Conservation (phyloP, 2,797 vertebrate species). For the Paratrypauchen microcephalus region DNA sequence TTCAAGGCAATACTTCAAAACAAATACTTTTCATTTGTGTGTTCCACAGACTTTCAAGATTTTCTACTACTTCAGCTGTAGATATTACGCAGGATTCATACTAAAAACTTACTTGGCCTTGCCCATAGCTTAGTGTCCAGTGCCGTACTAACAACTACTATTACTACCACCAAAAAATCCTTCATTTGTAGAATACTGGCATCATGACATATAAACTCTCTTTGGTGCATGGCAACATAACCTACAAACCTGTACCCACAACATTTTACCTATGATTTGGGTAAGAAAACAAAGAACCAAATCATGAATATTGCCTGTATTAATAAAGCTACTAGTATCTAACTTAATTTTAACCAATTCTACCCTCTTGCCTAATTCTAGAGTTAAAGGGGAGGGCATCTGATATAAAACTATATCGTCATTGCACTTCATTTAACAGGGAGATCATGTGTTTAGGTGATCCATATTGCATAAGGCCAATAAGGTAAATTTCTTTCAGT, state of each 20-base stretch:
- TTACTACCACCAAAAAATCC: slow-evolving; percentile 56
- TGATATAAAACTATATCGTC: neutral
- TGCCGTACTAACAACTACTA: slow-evolving; percentile 32
- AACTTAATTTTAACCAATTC: neutral
- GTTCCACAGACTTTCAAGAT: slow-evolving; percentile 1
- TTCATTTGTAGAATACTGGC: slow-evolving; percentile 50
- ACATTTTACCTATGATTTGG: neutral
- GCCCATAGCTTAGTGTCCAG: slow-evolving; percentile 41
- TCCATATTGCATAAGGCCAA: too few species aligned
- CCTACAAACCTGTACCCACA: neutral
- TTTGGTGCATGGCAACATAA: slow-evolving; percentile 29
- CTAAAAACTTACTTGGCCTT: slow-evolving; percentile 1
- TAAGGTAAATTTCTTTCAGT: too few species aligned
- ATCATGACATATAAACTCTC: slow-evolving; percentile 8
- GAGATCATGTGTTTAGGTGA: neutral
- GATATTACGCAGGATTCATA: neutral
- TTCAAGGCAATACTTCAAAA: slow-evolving; percentile 11
- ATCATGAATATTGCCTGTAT: neutral
- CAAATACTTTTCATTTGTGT: neutral
- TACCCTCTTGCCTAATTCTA: neutral
- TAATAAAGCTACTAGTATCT: neutral
- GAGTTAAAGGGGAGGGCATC: neutral
- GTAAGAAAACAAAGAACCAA: neutral
- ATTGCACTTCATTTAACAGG: neutral
- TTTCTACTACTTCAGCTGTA: neutral